phyloP scores from a whole-genome alignment of 92 coral and sea anemone genomes.

The Galaxea fascicularis region DNA sequence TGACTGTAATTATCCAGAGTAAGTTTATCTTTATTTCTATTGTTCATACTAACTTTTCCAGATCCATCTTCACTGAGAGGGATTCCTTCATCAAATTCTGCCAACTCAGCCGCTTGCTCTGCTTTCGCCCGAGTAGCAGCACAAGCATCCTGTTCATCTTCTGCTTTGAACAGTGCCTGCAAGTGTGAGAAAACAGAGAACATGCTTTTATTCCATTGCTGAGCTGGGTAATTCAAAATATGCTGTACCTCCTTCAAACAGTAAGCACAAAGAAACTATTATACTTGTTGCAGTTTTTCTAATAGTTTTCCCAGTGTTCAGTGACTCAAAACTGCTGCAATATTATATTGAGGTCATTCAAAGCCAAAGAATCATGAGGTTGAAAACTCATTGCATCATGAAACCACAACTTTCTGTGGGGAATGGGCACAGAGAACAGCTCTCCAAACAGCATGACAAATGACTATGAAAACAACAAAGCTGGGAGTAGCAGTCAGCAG shows the following conservation, averaged over 20 bases:
- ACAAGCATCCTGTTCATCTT: constrained; percentile 97
- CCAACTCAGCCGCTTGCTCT: constrained; percentile 96
- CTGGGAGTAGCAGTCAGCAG: too few relatives aligned
- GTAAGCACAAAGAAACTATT: too few relatives aligned
- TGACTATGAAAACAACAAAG: too few relatives aligned
- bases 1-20: too few relatives aligned
- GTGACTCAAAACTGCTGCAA: constrained; percentile 86
- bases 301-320: neutral
- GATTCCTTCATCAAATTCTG: constrained; percentile 93
- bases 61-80: constrained; percentile 82
- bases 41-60: constrained; percentile 59
- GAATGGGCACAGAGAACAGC: neutral
- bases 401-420: neutral
- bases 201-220: neutral
- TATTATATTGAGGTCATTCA: constrained; percentile 73
- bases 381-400: constrained; percentile 61
- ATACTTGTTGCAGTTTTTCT: neutral
- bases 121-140: constrained; percentile 97
- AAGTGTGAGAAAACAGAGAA: neutral
- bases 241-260: neutral
- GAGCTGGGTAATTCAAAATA: too few relatives aligned
- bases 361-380: constrained; percentile 87
- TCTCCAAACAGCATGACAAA: too few relatives aligned
- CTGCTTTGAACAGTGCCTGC: constrained; percentile 94
- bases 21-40: too few relatives aligned